Percentiles rank a stretch among this genome's conserved stretches.
Evolutionary conservation across 2,888 invertebrate genomes (phyloP).

Genomic region (Chrysina gloriosa): DNA sequence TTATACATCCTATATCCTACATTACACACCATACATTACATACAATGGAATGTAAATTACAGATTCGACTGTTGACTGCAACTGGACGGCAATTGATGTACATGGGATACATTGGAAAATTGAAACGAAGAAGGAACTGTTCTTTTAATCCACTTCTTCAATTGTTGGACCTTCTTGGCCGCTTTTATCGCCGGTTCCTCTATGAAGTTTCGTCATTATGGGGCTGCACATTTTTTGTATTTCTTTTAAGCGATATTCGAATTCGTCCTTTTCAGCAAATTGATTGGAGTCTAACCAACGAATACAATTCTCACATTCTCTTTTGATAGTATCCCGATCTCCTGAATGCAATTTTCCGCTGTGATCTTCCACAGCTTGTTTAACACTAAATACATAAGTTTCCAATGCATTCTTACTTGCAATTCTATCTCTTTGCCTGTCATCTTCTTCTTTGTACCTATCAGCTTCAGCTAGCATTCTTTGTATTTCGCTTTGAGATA

Average conservation of each 20-base stretch:
- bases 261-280: constrained; percentile 74
- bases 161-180: constrained; percentile 59
- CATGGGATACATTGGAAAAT: no score
- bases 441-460: constrained; percentile 78
- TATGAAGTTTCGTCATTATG: constrained; percentile 70
- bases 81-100: no score
- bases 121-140: constrained; percentile 2
- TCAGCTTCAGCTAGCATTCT: constrained; percentile 83
- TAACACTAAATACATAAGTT: constrained; percentile 76
- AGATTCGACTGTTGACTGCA: no score
- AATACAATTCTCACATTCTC: constrained; percentile 71
- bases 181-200: constrained; percentile 50
- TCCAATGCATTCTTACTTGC: constrained; percentile 79
- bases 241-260: constrained; percentile 72
- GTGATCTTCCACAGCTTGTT: constrained; percentile 76
- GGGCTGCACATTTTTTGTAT: constrained; percentile 71
- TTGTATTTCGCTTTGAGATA: constrained; percentile 86
- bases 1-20: not conserved
- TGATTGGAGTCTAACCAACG: constrained; percentile 79
- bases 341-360: constrained; percentile 72
- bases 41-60: no score
- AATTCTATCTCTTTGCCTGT: constrained; percentile 76
- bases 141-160: constrained; percentile 60
- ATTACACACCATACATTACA: no score
- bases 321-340: constrained; percentile 62